phyloP scores from a whole-genome alignment of 2,888 invertebrate genomes.

The Drosophila monieri region DNA sequence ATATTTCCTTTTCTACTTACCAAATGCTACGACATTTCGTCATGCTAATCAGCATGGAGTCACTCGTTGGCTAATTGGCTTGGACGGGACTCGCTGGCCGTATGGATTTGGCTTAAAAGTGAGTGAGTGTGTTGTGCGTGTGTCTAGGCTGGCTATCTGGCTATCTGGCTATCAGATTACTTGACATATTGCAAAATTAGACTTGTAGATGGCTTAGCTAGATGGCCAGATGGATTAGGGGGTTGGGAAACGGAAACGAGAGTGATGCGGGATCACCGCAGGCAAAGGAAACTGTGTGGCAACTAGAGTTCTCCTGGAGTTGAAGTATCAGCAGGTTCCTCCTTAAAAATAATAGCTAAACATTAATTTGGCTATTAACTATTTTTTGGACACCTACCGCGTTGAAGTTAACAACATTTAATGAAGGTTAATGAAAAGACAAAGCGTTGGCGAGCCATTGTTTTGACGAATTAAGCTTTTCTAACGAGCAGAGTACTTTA shows the following conservation, averaged over 20 bases:
- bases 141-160: too few relatives aligned
- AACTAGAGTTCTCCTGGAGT: background rate
- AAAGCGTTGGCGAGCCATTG: conserved; percentile 5
- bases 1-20: conserved; percentile 32
- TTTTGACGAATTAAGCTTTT: background rate
- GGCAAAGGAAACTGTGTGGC: conserved; percentile 3
- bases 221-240: conserved; percentile 23
- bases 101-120: conserved; percentile 19
- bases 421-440: conserved; percentile 8
- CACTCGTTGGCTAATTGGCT: conserved; percentile 49
- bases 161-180: conserved; percentile 33
- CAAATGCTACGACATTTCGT: conserved; percentile 73
- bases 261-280: conserved; percentile 4
- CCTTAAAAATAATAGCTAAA: background rate
- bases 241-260: conserved; percentile 15
- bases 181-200: conserved; percentile 46
- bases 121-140: conserved; percentile 9
- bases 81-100: conserved; percentile 29
- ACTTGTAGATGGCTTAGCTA: conserved; percentile 26
- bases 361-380: background rate
- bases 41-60: conserved; percentile 71
- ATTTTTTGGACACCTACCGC: background rate
- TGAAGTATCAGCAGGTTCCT: background rate
- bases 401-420: conserved; percentile 1
- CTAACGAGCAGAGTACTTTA: conserved; percentile 43